Evolutionary conservation across 2,888 invertebrate species (phyloP).

Genomic region (Leptogaster cylindrica): DNA sequence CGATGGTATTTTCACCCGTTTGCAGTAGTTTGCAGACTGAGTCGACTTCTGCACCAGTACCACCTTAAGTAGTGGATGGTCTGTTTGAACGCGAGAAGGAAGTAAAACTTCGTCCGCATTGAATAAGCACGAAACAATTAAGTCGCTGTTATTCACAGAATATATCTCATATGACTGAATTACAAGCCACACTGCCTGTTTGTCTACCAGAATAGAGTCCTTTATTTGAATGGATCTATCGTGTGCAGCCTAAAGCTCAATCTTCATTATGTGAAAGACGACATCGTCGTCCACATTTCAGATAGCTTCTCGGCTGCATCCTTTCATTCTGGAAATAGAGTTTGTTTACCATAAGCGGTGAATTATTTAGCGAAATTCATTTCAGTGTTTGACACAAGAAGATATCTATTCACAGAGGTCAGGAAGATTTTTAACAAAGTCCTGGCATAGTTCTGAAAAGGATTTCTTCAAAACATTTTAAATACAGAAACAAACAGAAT

Average conservation of each 20-base stretch:
- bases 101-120: slow-evolving; percentile 24
- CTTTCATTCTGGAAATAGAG: slow-evolving; percentile 9
- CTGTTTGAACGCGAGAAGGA: slow-evolving; percentile 28
- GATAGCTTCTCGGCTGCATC: slow-evolving; percentile 24
- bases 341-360: slow-evolving; percentile 20
- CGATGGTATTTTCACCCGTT: too few species aligned
- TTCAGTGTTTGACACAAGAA: neutral
- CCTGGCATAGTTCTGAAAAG: neutral
- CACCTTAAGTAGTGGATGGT: slow-evolving; percentile 32
- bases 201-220: neutral
- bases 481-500: too few species aligned
- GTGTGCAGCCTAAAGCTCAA: neutral
- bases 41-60: neutral
- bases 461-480: neutral
- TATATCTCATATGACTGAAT: neutral
- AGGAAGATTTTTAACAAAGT: slow-evolving; percentile 12
- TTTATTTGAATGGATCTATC: neutral
- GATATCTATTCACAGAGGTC: slow-evolving; percentile 18
- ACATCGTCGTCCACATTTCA: neutral
- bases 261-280: neutral
- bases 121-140: slow-evolving; percentile 9
- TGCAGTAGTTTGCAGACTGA: slow-evolving; percentile 18
- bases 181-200: slow-evolving; percentile 17
- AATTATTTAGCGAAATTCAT: slow-evolving; percentile 17
- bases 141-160: slow-evolving; percentile 15